Base-by-base conservation (phyloP, 2,888 invertebrate species). In the Alviniconcha strummeri region DNA sequence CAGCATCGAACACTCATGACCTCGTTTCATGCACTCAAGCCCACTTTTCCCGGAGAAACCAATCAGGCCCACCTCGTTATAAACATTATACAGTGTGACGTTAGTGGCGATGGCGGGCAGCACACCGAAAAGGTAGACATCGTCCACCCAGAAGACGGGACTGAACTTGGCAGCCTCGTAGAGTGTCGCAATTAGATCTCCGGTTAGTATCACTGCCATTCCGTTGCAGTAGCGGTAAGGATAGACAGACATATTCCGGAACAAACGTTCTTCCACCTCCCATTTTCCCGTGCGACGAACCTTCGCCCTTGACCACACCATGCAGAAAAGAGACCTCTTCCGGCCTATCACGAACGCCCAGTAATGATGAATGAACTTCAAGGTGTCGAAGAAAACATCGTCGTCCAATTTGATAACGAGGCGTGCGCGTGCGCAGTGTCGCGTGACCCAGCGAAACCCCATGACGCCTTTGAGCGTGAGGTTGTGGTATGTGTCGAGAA, bases 381-480 rank as follows among this genome's bases (percentile, higher is more conserved):
- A 84, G 57, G 82, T 84, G 74, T 85, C 81, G 8, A 85, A 69
- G 19, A 84, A 69, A 4, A 85, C 82, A 54, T 85, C 85, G 54
- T 85, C 85, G 71, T 85, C 85, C 9, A 85, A 80, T 80, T 85
- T 85, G 9, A 84, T 36, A 8, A 85, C 82, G 7, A 84, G 60
- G 55, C 77, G 54, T 0, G 82, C 82, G 71, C 82, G 84, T 5
- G 80, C n/a, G 54, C 85, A 85, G 57, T 84, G 52, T 52, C 84
- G 60, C 60, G 57, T 76, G 64, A 84, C 76, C 85, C 85, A 85
- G 54, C 82, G 82, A 74, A 87, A 88, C 1, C 89, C 91, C 17
- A 91, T 84, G 54, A 91, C 90, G 13, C 91, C 91, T 85, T 92
- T 92, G 81, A 91, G 89, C 5, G 91, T 91, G 5, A 91, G 85